phyloP scores from a whole-genome alignment of 2,888 invertebrate species.

The Cetonia aurata region DNA sequence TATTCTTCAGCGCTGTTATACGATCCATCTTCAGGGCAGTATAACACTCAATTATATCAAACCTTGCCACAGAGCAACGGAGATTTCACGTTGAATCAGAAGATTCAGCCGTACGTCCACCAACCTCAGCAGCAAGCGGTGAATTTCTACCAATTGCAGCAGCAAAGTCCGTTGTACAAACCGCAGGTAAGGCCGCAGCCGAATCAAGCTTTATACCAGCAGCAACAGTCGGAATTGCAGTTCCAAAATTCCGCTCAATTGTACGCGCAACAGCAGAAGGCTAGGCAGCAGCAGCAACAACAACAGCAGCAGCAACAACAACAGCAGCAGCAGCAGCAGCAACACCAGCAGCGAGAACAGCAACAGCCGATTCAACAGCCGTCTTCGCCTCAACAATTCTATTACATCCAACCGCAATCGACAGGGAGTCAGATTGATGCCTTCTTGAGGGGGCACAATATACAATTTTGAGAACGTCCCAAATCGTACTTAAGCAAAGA shows the following conservation, averaged over 20 bases:
- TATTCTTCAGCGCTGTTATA: constrained; percentile 84
- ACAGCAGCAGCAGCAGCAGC: too few species aligned
- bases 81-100: constrained; percentile 79
- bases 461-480: constrained; percentile 70
- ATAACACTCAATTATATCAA: constrained; percentile 84
- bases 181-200: constrained; percentile 57
- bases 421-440: constrained; percentile 83
- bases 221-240: constrained; percentile 76
- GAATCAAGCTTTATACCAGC: constrained; percentile 67
- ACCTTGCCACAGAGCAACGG: constrained; percentile 80
- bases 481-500: constrained; percentile 52
- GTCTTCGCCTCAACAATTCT: constrained; percentile 68
- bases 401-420: constrained; percentile 73
- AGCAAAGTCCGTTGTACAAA: constrained; percentile 69
- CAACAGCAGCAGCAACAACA: constrained; percentile 64
- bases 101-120: constrained; percentile 81
- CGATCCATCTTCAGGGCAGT: constrained; percentile 82
- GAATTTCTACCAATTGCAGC: constrained; percentile 72
- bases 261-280: constrained; percentile 66
- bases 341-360: constrained; percentile 57
- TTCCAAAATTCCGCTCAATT: constrained; percentile 71
- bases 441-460: constrained; percentile 80
- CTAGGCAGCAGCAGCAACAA: constrained; percentile 64
- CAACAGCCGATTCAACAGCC: constrained; percentile 53
- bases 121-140: constrained; percentile 68